Evolutionary conservation across 2,113 vertebrate species (phyloP).

Genomic region (Vulpes ferrilata): DNA sequence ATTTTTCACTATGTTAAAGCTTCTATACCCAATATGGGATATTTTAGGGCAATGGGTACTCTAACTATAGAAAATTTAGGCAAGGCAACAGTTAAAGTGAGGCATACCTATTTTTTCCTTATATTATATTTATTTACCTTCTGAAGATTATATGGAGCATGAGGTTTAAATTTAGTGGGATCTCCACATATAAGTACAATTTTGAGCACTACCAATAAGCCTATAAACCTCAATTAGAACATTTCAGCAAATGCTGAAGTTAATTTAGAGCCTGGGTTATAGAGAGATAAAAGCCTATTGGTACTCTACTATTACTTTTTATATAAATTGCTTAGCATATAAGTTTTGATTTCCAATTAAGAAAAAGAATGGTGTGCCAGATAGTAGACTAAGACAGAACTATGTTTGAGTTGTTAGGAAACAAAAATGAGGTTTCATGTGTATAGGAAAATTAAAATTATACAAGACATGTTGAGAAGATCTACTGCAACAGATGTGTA

Average conservation of each 20-base stretch:
- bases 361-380: background rate
- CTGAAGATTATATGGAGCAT: background rate
- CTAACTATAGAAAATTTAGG: background rate
- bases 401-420: background rate
- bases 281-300: background rate
- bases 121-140: background rate
- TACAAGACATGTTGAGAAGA: background rate
- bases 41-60: background rate
- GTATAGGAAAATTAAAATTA: background rate
- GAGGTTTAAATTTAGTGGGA: background rate
- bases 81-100: background rate
- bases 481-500: background rate
- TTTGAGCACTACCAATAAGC: background rate
- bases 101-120: background rate
- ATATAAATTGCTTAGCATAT: constrained; percentile 13
- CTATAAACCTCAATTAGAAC: background rate
- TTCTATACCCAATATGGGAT: background rate
- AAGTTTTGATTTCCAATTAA: constrained; percentile 3
- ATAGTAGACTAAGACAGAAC: background rate
- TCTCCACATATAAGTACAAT: background rate
- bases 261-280: background rate
- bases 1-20: background rate
- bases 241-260: background rate
- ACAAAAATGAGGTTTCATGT: background rate
- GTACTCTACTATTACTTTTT: background rate